Base-by-base conservation (phyloP, 2,797 vertebrate species). In the Dendrocincla fuliginosa region DNA sequence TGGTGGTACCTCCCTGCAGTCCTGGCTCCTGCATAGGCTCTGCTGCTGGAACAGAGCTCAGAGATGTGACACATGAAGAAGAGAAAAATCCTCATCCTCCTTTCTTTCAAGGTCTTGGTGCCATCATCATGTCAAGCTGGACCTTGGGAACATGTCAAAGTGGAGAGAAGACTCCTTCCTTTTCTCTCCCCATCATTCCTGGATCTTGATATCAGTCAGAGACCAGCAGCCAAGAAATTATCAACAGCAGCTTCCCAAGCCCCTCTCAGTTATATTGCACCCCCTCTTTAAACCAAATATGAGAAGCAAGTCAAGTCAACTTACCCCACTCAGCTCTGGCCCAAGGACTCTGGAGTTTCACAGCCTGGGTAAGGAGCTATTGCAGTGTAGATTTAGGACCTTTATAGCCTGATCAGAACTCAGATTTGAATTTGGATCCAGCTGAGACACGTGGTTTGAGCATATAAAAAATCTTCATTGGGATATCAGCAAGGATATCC, bases 351-450 rank as follows among this genome's bases (percentile, higher is more conserved):
- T 0, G 55, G 50, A 1, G 1, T 73, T 74, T 80, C 16, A 11
- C 23, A 75, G 0, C 11, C 13, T 27, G 9, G 20, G 7, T 33
- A 63, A 27, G n/a, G 7, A 70, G 16, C 6, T 44, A 11, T 10
- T 67, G 47, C 24, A 53, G 10, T 6, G 63, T 19, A 44, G 44
- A 32, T 22, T 73, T 74, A 70, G 10, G 19, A 41, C 6, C 81
- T 87, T 10, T 12, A 25, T 10, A n/a, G 12, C 30, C 37, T 70
- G 20, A 59, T 56, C 47, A 70, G 50, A 76, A 33, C 27, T 67
- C 35, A 41, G 28, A 24, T 10, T 13, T 87, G 44, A 80, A 70
- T 52, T 80, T 77, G 49, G 15, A 69, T 35, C 2, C 27, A 41
- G 16, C 1, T 6, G 52, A 33, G 33, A 6, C 3, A 28, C 10